Percentiles rank a stretch among this genome's conserved stretches.
Evolutionary conservation across 2,888 invertebrate genomes (phyloP).

Genomic region (Lycaena phlaeas): DNA sequence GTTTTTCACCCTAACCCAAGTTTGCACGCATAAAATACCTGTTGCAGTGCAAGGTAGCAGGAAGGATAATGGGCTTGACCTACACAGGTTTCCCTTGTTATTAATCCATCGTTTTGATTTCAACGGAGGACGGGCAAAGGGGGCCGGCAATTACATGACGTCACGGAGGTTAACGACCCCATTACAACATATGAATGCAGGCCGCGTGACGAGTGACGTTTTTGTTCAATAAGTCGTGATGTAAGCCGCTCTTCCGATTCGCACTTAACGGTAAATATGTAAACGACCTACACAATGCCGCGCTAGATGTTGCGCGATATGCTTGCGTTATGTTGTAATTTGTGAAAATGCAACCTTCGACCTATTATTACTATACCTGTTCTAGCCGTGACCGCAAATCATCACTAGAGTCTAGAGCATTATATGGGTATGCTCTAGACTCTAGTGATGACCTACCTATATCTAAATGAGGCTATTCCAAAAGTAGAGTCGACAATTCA

Average conservation of each 20-base stretch:
- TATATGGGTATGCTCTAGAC: too few species aligned
- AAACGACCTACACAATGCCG: background rate
- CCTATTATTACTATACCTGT: too few species aligned
- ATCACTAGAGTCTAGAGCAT: too few species aligned
- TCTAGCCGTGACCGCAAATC: too few species aligned
- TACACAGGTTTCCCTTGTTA: slow-evolving; percentile 67
- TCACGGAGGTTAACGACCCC: slow-evolving; percentile 70
- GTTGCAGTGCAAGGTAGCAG: slow-evolving; percentile 4
- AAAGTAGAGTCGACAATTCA: too few species aligned
- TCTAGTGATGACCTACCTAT: too few species aligned
- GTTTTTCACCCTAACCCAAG: background rate
- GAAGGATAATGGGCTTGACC: slow-evolving; percentile 65
- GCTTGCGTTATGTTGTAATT: too few species aligned
- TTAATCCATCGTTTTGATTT: slow-evolving; percentile 70
- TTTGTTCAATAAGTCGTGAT: slow-evolving; percentile 40
- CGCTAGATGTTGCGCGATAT: background rate
- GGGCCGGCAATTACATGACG: slow-evolving; percentile 71
- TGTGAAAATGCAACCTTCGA: too few species aligned
- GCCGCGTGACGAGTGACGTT: slow-evolving; percentile 61
- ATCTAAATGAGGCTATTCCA: too few species aligned
- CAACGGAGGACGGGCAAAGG: slow-evolving; percentile 58
- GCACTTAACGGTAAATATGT: slow-evolving; percentile 13
- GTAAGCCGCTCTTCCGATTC: slow-evolving; percentile 23
- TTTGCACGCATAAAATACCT: slow-evolving; percentile 5
- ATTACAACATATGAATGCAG: slow-evolving; percentile 70